phyloP scores from a whole-genome alignment of 2,888 invertebrate genomes.

The Tachina fera region DNA sequence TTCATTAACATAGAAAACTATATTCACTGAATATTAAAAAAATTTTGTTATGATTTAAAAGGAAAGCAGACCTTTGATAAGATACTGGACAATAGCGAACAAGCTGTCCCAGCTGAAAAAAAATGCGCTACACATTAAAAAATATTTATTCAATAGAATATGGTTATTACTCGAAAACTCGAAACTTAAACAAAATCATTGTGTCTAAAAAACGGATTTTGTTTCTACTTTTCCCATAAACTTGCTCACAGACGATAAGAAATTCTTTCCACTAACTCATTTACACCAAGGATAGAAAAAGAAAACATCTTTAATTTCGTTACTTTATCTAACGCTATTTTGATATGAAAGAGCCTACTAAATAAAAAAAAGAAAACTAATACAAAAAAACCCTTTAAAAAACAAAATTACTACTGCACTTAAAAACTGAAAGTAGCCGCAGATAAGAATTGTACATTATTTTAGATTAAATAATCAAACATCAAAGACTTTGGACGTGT shows the following conservation, averaged over 20 bases:
- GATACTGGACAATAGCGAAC: too few species aligned
- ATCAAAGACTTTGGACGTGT: constrained; percentile 59
- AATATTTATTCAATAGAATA: too few species aligned
- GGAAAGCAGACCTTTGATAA: too few species aligned
- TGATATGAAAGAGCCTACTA: constrained; percentile 17
- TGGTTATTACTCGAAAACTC: too few species aligned
- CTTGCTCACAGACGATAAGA: not conserved
- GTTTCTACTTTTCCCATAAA: not conserved
- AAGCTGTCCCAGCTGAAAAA: too few species aligned
- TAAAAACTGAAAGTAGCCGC: constrained; percentile 16
- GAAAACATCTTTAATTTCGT: constrained; percentile 34
- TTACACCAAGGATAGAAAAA: not conserved
- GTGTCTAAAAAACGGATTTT: constrained; percentile 13
- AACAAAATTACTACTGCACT: not conserved
- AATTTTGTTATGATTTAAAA: too few species aligned
- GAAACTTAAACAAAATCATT: not conserved
- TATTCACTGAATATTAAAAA: too few species aligned
- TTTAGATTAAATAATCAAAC: constrained; percentile 64
- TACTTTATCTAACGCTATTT: constrained; percentile 37
- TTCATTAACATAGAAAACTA: too few species aligned
- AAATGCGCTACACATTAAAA: too few species aligned
- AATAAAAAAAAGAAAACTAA: constrained; percentile 34
- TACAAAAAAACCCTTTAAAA: constrained; percentile 52
- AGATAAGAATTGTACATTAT: constrained; percentile 55
- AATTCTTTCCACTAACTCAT: constrained; percentile 15